Percentiles rank a stretch among this genome's conserved stretches.
These are phyloP conservation scores for Bhutanitis thaidina DNA, from an alignment of 2,888 invertebrate species.

Conservation along the genomic window DNA sequence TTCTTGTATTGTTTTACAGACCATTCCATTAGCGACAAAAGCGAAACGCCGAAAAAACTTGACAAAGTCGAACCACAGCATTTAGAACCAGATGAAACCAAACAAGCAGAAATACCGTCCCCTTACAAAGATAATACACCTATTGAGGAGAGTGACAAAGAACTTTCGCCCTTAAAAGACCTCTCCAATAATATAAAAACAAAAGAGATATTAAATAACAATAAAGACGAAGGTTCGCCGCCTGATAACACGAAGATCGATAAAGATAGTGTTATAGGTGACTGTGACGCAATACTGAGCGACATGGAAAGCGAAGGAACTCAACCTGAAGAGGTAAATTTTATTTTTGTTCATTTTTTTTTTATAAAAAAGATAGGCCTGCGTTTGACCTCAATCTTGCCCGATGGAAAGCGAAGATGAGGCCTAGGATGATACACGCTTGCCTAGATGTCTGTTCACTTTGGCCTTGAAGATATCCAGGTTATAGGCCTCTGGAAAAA, in stretches of 20 bases:
- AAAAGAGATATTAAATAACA: constrained; percentile 63
- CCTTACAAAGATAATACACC: constrained; percentile 48
- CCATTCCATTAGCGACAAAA: constrained; percentile 43
- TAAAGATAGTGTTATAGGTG: constrained; percentile 83
- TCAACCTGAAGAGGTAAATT: constrained; percentile 87
- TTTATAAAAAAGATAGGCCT: no score
- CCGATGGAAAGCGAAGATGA: no score
- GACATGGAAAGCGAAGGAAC: constrained; percentile 94
- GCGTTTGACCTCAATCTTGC: no score
- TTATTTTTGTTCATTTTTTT: no score
- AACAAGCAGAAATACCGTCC: constrained; percentile 32
- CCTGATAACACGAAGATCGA: constrained; percentile 68
- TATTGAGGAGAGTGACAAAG: constrained; percentile 47
- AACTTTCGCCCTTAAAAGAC: constrained; percentile 58
- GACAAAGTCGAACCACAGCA: constrained; percentile 43
- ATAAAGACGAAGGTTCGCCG: constrained; percentile 69
- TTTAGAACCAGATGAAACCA: constrained; percentile 38
- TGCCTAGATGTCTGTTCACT: no score
- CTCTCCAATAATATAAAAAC: constrained; percentile 50
- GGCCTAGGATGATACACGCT: no score
- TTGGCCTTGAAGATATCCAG: no score
- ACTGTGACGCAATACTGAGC: constrained; percentile 83
- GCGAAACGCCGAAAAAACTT: constrained; percentile 52
- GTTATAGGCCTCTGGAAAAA: no score
- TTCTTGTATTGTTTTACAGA: constrained; percentile 29